phyloP scores from a whole-genome alignment of 2,797 vertebrate species.

The Geotrypetes seraphini region DNA sequence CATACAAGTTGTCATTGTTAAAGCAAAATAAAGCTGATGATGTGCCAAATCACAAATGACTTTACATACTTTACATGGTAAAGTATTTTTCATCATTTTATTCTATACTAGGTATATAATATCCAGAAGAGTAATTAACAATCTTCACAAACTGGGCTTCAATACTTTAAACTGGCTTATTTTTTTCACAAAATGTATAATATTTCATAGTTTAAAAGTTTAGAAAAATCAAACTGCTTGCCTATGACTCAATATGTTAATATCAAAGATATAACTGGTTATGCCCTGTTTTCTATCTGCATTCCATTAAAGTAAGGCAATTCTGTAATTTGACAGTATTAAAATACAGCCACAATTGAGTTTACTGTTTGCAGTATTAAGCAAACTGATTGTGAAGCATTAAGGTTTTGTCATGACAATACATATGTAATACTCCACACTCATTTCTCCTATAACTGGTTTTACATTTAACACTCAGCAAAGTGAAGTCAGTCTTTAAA shows the following conservation, averaged over 20 bases:
- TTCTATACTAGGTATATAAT: slow-evolving; percentile 37
- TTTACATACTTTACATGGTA: slow-evolving; percentile 62
- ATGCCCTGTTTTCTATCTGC: too few species aligned
- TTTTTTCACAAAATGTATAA: slow-evolving; percentile 13
- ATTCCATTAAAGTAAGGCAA: slow-evolving; percentile 55
- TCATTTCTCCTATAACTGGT: too few species aligned
- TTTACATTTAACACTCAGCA: slow-evolving; percentile 12
- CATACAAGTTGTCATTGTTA: slow-evolving; percentile 31
- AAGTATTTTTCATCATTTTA: slow-evolving; percentile 52
- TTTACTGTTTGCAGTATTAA: slow-evolving; percentile 29
- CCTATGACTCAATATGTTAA: slow-evolving; percentile 26
- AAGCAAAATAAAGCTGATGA: slow-evolving; percentile 47
- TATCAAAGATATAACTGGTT: slow-evolving; percentile 27
- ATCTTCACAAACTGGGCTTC: slow-evolving; percentile 39
- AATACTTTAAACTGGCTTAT: slow-evolving; percentile 20
- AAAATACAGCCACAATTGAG: slow-evolving; percentile 35
- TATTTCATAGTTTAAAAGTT: slow-evolving; percentile 12
- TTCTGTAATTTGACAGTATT: slow-evolving; percentile 50
- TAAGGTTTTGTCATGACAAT: too few species aligned
- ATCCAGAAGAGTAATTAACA: slow-evolving; percentile 37
- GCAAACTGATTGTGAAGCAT: too few species aligned
- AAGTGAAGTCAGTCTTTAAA: slow-evolving; percentile 4
- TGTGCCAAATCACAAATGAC: slow-evolving; percentile 51
- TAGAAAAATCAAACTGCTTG: slow-evolving; percentile 34
- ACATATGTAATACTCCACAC: too few species aligned